A percentile compares a stretch with the other conserved stretches of the same genome.
These are phyloP conservation scores for Proterorhinus semilunaris DNA, from an alignment of 2,113 vertebrate genomes.

Conservation along the genomic window DNA sequence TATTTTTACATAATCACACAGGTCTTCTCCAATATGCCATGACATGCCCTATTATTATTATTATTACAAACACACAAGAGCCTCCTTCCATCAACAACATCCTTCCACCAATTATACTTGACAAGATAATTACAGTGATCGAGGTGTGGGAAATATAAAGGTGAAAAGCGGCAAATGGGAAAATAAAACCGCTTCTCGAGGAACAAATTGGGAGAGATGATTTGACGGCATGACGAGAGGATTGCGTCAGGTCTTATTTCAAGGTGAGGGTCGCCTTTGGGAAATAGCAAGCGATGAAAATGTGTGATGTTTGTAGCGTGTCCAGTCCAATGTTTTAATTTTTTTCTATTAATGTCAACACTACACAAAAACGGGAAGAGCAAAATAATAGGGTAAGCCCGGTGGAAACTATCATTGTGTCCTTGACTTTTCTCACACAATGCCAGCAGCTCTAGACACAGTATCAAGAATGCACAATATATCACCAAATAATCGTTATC, in stretches of 20 bases:
- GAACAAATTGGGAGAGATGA: neutral
- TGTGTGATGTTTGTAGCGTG: neutral
- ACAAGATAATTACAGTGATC: neutral
- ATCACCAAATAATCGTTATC: too few relatives aligned
- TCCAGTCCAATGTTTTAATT: too few relatives aligned
- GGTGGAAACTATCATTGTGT: neutral
- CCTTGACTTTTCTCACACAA: constrained; percentile 3
- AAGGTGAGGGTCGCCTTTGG: neutral
- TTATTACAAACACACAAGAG: neutral
- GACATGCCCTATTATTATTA: too few relatives aligned
- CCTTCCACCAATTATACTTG: neutral
- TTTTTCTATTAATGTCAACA: too few relatives aligned
- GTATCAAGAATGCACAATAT: neutral
- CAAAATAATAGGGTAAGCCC: too few relatives aligned
- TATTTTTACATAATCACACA: too few relatives aligned
- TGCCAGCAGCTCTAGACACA: neutral
- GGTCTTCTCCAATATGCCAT: too few relatives aligned
- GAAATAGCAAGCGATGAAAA: neutral
- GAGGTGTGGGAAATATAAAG: neutral
- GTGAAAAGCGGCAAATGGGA: neutral
- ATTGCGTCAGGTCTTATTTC: neutral
- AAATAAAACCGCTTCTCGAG: neutral
- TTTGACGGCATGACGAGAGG: neutral
- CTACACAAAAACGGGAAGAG: too few relatives aligned
- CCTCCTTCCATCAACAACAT: neutral